Percentiles rank a stretch among this genome's conserved stretches.
Evolutionary conservation across 2,797 vertebrate species (phyloP).

Genomic region (Thaleichthys pacificus): DNA sequence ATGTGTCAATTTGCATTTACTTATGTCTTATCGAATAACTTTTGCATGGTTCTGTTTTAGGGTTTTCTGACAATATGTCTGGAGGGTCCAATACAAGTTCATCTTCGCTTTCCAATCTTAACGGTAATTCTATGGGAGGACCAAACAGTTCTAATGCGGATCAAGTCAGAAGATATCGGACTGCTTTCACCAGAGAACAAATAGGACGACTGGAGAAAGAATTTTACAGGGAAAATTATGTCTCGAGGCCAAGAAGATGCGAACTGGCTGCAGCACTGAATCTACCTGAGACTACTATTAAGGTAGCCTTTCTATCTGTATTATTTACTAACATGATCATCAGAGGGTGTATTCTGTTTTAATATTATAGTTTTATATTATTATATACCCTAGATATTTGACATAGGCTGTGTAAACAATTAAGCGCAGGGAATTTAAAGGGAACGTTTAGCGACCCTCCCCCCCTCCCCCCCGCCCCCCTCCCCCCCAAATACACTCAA

Average conservation of each 20-base stretch:
- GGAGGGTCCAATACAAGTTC: conserved; percentile 83
- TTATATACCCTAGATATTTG: neutral
- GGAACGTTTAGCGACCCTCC: neutral
- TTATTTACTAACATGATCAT: neutral
- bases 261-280: conserved; percentile 95
- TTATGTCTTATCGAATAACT: neutral
- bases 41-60: conserved; percentile 59
- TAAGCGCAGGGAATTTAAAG: neutral
- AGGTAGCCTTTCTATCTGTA: conserved; percentile 75
- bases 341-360: neutral
- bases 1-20: neutral
- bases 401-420: neutral
- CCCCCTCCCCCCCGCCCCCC: too few relatives aligned
- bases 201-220: conserved; percentile 85
- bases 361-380: neutral
- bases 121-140: conserved; percentile 79
- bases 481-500: neutral
- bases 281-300: conserved; percentile 97
- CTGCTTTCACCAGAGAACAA: conserved; percentile 84
- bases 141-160: conserved; percentile 84
- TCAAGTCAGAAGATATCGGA: conserved; percentile 88
- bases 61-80: conserved; percentile 87
- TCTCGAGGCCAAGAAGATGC: conserved; percentile 93
- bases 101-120: conserved; percentile 81
- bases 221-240: conserved; percentile 88